phyloP scores from a whole-genome alignment of 2,113 vertebrate genomes.

The Dermatemys mawii region DNA sequence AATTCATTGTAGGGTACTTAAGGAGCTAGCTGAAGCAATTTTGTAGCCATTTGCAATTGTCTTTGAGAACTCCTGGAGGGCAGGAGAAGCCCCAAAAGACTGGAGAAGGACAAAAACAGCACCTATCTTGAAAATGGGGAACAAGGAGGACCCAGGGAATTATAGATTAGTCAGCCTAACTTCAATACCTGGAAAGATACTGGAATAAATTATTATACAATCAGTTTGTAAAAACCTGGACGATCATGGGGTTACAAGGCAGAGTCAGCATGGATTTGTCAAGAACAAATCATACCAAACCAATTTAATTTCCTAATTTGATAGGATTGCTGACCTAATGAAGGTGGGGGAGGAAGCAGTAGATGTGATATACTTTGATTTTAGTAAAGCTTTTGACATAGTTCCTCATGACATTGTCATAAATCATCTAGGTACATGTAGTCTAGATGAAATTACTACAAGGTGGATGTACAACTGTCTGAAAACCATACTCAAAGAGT shows the following conservation, averaged over 20 bases:
- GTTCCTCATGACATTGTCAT: not conserved
- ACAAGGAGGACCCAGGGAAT: not conserved
- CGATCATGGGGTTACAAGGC: not conserved
- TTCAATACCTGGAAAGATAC: not conserved
- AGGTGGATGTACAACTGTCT: not conserved
- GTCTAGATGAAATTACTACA: not conserved
- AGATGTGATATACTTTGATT: not conserved
- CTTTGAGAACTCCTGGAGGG: not conserved
- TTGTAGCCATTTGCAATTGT: not conserved
- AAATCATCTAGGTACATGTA: not conserved
- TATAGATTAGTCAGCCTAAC: not conserved
- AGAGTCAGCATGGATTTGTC: not conserved
- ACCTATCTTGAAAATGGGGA: not conserved
- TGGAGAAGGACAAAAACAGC: not conserved
- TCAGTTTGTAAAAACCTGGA: not conserved
- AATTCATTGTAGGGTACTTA: not conserved
- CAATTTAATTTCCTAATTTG: not conserved
- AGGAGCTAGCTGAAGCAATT: not conserved
- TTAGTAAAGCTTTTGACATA: not conserved
- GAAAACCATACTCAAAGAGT: not conserved
- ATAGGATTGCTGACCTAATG: not conserved
- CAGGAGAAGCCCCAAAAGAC: not conserved
- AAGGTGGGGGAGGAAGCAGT: not conserved
- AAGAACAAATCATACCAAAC: not conserved
- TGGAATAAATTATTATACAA: not conserved